Evolutionary conservation across 2,113 vertebrate species (phyloP).

Genomic region (Pedetes capensis): DNA sequence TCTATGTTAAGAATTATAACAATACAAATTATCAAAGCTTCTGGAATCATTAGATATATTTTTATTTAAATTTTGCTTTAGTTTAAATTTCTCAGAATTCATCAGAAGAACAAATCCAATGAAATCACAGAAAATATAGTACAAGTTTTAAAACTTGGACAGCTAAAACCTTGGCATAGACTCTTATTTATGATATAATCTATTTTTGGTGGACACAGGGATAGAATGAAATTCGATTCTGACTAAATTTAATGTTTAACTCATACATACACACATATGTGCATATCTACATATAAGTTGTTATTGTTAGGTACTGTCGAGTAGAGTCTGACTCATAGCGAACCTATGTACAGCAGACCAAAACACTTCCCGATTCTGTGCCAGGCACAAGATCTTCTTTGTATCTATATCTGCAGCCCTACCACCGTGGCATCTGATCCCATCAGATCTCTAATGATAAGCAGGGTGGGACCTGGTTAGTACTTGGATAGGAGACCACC

Average conservation of each 20-base stretch:
- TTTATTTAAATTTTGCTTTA: conserved; percentile 15
- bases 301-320: too few relatives aligned
- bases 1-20: neutral
- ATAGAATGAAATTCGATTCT: conserved; percentile 26
- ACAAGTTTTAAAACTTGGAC: neutral
- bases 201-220: neutral
- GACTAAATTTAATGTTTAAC: neutral
- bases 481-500: too few relatives aligned
- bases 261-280: too few relatives aligned
- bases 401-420: too few relatives aligned
- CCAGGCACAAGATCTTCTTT: too few relatives aligned
- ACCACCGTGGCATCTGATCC: too few relatives aligned
- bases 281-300: too few relatives aligned
- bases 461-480: too few relatives aligned
- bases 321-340: too few relatives aligned
- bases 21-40: conserved; percentile 19
- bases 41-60: neutral
- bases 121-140: neutral
- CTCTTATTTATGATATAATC: neutral
- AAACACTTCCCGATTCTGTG: too few relatives aligned
- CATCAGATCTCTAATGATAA: too few relatives aligned
- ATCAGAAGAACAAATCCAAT: neutral
- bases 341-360: too few relatives aligned
- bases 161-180: neutral
- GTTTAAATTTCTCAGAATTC: neutral